A percentile compares a stretch with the other conserved stretches of the same genome.
These are phyloP conservation scores for Hyaena hyaena DNA, from an alignment of 2,113 vertebrate species.

Conservation along the genomic window DNA sequence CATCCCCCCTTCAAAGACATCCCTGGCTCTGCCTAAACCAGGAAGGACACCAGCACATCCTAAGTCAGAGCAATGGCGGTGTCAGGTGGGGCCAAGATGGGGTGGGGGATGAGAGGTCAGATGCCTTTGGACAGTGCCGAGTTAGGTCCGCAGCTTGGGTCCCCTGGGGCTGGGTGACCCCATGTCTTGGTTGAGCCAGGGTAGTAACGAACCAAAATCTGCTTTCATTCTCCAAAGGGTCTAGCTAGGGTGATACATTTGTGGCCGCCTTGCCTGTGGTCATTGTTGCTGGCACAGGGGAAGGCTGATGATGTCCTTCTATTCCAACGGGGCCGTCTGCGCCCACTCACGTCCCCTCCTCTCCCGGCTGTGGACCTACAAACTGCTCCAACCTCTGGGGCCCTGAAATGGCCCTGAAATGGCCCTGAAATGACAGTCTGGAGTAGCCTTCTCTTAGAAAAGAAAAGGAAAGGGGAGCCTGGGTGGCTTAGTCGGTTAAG, in stretches of 20 bases:
- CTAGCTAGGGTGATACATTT: not conserved
- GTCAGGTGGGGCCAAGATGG: not conserved
- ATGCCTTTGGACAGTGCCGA: not conserved
- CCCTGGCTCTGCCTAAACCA: not conserved
- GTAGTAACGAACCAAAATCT: too few relatives aligned
- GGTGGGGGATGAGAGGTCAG: fast-evolving
- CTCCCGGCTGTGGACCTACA: not conserved
- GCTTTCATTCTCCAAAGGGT: not conserved
- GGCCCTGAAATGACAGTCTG: not conserved
- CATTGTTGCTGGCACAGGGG: not conserved
- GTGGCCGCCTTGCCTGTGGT: not conserved
- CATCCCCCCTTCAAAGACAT: not conserved
- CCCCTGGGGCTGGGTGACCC: not conserved
- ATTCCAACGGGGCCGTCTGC: not conserved
- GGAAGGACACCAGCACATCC: not conserved
- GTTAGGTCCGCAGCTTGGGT: not conserved
- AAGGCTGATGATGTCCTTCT: not conserved
- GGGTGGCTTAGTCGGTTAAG: too few relatives aligned
- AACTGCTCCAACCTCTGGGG: not conserved
- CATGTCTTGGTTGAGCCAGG: not conserved
- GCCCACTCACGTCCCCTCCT: not conserved
- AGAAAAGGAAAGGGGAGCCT: not conserved
- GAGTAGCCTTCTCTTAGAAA: not conserved
- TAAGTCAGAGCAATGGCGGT: not conserved
- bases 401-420: too few relatives aligned